phyloP scores from a whole-genome alignment of 2,797 vertebrate species.

The Phoeniculus purpureus region DNA sequence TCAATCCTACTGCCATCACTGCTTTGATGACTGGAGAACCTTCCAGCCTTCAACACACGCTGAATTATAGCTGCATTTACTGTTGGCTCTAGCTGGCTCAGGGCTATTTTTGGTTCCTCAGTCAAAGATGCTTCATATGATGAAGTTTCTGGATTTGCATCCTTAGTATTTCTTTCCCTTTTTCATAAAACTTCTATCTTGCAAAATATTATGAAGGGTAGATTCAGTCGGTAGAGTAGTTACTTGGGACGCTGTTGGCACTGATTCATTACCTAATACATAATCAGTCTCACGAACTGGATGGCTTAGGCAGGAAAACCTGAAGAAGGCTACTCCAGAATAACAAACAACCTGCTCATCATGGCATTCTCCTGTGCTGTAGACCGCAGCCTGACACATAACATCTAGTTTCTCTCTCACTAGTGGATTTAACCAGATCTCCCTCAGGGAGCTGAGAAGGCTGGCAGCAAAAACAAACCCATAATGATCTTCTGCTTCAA shows the following conservation, averaged over 20 bases:
- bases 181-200: neutral
- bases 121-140: neutral
- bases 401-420: neutral
- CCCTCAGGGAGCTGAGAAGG: neutral
- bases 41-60: neutral
- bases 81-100: neutral
- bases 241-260: neutral
- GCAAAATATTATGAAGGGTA: neutral
- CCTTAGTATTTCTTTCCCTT: neutral
- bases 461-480: neutral
- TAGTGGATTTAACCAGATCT: neutral
- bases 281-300: neutral
- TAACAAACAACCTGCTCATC: neutral
- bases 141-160: neutral
- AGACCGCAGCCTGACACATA: neutral
- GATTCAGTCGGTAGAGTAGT: neutral
- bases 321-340: neutral
- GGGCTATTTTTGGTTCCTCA: neutral
- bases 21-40: neutral
- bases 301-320: neutral
- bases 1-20: neutral
- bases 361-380: neutral
- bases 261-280: neutral
- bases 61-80: neutral
- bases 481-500: neutral